Percentiles rank a stretch among this genome's conserved stretches.
Conservation (phyloP, 1,140 invertebrate species). For the Cherax quadricarinatus region DNA sequence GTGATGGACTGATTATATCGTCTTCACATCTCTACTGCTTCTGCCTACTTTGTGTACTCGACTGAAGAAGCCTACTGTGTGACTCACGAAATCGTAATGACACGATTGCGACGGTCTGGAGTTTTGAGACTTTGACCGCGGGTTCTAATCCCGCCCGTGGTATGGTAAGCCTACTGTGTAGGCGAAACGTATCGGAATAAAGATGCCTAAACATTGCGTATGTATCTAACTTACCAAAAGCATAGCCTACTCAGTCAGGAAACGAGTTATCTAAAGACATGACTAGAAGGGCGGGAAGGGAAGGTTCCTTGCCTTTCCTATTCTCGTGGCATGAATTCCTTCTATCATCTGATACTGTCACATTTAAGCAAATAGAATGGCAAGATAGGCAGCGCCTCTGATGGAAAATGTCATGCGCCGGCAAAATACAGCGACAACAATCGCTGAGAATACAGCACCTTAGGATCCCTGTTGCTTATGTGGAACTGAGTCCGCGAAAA, state of each 20-base stretch:
- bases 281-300: neutral
- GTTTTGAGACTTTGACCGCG: no score
- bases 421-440: neutral
- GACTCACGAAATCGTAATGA: no score
- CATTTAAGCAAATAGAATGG: neutral
- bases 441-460: neutral
- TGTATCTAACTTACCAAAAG: neutral
- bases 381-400: neutral
- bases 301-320: neutral
- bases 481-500: neutral
- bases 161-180: no score
- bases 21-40: no score
- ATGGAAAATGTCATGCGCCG: neutral
- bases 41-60: no score
- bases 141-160: no score
- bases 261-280: neutral
- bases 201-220: no score
- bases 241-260: neutral
- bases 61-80: no score
- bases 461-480: neutral
- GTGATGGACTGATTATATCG: no score
- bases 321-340: neutral
- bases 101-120: no score
- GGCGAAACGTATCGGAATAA: no score
- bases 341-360: neutral